Base-by-base conservation (phyloP, 2,797 vertebrate species). In the Sebastes reedi region DNA sequence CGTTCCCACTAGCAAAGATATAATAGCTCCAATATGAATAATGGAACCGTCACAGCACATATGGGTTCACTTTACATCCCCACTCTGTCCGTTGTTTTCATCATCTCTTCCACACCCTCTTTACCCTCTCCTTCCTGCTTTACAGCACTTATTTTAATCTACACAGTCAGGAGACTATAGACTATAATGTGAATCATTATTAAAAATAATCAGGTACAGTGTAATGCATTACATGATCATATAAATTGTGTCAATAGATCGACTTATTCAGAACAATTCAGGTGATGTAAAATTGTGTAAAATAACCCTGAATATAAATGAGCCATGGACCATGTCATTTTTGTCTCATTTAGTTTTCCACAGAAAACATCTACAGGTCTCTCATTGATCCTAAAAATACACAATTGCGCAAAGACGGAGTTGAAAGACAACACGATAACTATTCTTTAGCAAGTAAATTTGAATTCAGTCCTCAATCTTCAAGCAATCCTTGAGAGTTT, bases 11-110 rank as follows among this genome's bases (percentile, higher is more conserved):
- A 77, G 87, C 64, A 80, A 27, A 77, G 71, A 83, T 83, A 82
- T 79, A 86, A 86, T 77, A 89, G 72, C 74, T 70, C 39, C 75
- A 84, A 83, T 77, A 89, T 88, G 72, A 93, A 90, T 85, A 85
- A 86, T 80, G 72, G n/a, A 88, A 81, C 50, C 60, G 79, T 80
- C 75, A 74, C 77, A 86, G 83, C 61, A 82, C 79, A 82, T 34
- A 67, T 60, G 80, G 67, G 70, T 75, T 79, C 52, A 73, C 68
- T 88, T 83, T 83, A 87, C 73, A 85, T 84, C 30, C 50, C 22
- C 2, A 2, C 52, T 76, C 75, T 59, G 71, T 64, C 55, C 65
- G 24, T 60, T 29, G 52, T 67, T 73, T 22, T 80, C 68, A 61
- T 42, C 52, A 4, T 64, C 72, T 83, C 62, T 27, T 69, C 30